A percentile compares a stretch with the other conserved stretches of the same genome.
phyloP scores from a whole-genome alignment of 2,888 invertebrate genomes.

The Malacosoma neustria region DNA sequence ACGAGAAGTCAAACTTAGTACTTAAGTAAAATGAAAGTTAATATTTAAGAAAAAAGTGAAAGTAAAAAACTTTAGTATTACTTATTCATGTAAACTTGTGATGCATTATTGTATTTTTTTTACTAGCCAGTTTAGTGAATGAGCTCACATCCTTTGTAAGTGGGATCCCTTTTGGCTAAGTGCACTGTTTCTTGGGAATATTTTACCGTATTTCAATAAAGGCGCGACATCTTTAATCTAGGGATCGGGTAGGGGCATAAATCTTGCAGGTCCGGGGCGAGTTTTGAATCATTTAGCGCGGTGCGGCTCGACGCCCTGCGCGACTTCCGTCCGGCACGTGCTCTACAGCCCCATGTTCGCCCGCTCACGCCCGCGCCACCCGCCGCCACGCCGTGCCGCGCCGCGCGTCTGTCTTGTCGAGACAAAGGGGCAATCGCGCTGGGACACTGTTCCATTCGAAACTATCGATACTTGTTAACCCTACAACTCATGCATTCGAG shows the following conservation, averaged over 20 bases:
- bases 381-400: constrained; percentile 31
- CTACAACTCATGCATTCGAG: too few relatives aligned
- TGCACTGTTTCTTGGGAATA: constrained; percentile 20
- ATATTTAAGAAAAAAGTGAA: too few relatives aligned
- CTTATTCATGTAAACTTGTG: too few relatives aligned
- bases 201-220: constrained; percentile 70
- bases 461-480: constrained; percentile 20
- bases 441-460: constrained; percentile 15
- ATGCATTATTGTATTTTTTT: too few relatives aligned
- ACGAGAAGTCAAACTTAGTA: too few relatives aligned
- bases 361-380: constrained; percentile 18
- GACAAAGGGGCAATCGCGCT: constrained; percentile 68
- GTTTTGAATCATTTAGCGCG: constrained; percentile 75
- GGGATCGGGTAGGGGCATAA: constrained; percentile 70
- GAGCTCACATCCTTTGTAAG: too few relatives aligned
- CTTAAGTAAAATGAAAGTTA: too few relatives aligned
- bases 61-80: too few relatives aligned
- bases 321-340: constrained; percentile 73
- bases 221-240: constrained; percentile 73
- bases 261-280: constrained; percentile 70
- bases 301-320: constrained; percentile 48
- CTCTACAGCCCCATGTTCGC: constrained; percentile 29
- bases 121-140: too few relatives aligned
- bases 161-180: background rate
- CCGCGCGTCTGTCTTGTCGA: constrained; percentile 71